These are phyloP conservation scores for Recurvirostra avosetta DNA, from an alignment of 2,113 vertebrate species.

Conservation along the genomic window DNA sequence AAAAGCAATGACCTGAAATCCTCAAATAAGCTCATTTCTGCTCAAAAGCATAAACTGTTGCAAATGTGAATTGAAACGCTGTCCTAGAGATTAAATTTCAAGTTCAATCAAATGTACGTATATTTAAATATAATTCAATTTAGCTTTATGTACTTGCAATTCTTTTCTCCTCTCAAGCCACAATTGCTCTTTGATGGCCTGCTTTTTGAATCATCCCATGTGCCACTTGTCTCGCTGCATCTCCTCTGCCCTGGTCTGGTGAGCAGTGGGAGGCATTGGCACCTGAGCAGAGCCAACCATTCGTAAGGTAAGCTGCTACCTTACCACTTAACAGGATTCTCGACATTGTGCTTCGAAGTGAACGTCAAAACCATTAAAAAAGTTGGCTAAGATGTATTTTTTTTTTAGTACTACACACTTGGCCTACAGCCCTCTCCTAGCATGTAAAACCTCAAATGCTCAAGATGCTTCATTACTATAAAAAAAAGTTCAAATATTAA, in stretches of 20 bases:
- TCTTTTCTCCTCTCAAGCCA: neutral
- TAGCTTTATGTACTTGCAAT: neutral
- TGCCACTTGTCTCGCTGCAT: neutral
- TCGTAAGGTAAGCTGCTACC: neutral
- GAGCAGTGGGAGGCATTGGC: neutral
- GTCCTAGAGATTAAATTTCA: neutral
- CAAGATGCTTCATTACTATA: too few relatives aligned
- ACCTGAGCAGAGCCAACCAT: neutral
- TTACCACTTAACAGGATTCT: neutral
- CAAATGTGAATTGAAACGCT: slow-evolving; percentile 9
- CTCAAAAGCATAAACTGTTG: neutral
- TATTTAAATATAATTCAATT: slow-evolving; percentile 18
- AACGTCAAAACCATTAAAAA: neutral
- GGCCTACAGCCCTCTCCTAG: neutral
- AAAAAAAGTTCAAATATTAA: neutral
- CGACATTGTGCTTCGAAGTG: neutral
- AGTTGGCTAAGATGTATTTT: neutral
- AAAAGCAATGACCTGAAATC: neutral
- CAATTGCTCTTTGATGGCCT: neutral
- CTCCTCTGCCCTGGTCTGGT: neutral
- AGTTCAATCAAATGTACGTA: neutral
- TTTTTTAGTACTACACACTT: neutral
- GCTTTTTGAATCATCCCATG: neutral
- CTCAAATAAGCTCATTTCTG: slow-evolving; percentile 4
- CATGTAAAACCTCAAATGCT: neutral